A percentile compares a stretch with the other conserved stretches of the same genome.
These are phyloP conservation scores for Phalacrocorax aristotelis DNA, from an alignment of 2,113 vertebrate genomes.

Conservation along the genomic window DNA sequence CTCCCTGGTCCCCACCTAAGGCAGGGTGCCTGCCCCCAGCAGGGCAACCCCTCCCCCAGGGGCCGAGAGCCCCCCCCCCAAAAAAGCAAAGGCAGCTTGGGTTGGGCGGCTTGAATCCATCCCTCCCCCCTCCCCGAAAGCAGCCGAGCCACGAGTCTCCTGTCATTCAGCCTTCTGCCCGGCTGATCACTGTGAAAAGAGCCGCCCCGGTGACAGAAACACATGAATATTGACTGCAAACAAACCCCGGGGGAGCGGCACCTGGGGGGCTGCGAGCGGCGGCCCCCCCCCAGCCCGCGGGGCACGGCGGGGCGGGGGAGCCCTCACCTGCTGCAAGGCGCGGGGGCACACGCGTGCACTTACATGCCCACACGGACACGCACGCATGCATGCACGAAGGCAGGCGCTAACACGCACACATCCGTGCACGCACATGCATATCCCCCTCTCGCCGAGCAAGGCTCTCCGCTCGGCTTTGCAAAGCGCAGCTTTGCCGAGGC, in stretches of 20 bases:
- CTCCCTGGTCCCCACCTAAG: not conserved
- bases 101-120: not conserved
- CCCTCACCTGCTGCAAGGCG: too few species aligned
- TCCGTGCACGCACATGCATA: too few species aligned
- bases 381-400: too few species aligned
- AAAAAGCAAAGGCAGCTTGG: not conserved
- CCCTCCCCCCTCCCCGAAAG: slow-evolving; percentile 28
- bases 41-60: not conserved
- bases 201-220: slow-evolving; percentile 75
- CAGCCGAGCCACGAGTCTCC: slow-evolving; percentile 84
- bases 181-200: slow-evolving; percentile 79
- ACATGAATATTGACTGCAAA: slow-evolving; percentile 87
- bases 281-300: too few species aligned
- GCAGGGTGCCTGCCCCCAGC: not conserved
- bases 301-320: too few species aligned
- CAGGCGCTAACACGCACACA: too few species aligned
- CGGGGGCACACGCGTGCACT: too few species aligned
- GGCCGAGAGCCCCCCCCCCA: not conserved
- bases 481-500: too few species aligned
- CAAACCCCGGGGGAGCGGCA: slow-evolving; percentile 54
- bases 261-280: slow-evolving; percentile 46
- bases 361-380: too few species aligned
- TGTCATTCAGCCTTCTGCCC: slow-evolving; percentile 85
- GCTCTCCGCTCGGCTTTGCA: too few species aligned
- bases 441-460: too few species aligned